These are phyloP conservation scores for Drosophila tsacasi DNA, from an alignment of 1,140 invertebrate species.

Conservation along the genomic window DNA sequence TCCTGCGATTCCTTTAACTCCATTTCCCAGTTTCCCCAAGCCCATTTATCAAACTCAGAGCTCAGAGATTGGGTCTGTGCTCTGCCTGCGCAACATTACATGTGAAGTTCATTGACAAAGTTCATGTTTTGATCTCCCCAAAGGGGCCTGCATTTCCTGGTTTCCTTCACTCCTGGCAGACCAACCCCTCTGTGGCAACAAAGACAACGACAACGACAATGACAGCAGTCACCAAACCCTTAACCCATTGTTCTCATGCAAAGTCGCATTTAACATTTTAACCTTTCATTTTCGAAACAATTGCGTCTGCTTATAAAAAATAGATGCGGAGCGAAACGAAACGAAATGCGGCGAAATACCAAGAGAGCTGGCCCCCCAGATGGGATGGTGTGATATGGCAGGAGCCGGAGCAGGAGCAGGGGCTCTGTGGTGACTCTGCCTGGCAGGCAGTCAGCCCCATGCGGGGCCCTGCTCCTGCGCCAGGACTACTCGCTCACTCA, in stretches of 20 bases:
- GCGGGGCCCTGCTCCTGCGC: slow-evolving; percentile 3
- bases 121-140: slow-evolving; percentile 66
- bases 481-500: slow-evolving; percentile 58
- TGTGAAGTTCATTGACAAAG: slow-evolving; percentile 77
- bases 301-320: slow-evolving; percentile 84
- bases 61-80: background rate
- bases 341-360: slow-evolving; percentile 57
- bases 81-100: slow-evolving; percentile 29
- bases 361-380: slow-evolving; percentile 33
- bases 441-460: slow-evolving; percentile 18
- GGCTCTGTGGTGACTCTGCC: slow-evolving; percentile 47
- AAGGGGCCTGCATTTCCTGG: slow-evolving; percentile 74
- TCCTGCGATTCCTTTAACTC: slow-evolving; percentile 7
- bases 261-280: slow-evolving; percentile 82
- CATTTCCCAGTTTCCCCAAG: slow-evolving; percentile 31
- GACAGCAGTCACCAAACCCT: slow-evolving; percentile 31
- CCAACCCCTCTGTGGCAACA: slow-evolving; percentile 14
- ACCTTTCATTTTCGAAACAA: slow-evolving; percentile 83
- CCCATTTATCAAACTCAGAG: slow-evolving; percentile 39
- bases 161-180: slow-evolving; percentile 5
- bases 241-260: slow-evolving; percentile 70
- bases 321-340: slow-evolving; percentile 74
- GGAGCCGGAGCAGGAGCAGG: background rate
- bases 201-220: slow-evolving; percentile 27
- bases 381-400: slow-evolving; percentile 20